Percentiles rank a stretch among this genome's conserved stretches.
Evolutionary conservation across 1,140 invertebrate genomes (phyloP).

Genomic region (Phenacoccus solenopsis): DNA sequence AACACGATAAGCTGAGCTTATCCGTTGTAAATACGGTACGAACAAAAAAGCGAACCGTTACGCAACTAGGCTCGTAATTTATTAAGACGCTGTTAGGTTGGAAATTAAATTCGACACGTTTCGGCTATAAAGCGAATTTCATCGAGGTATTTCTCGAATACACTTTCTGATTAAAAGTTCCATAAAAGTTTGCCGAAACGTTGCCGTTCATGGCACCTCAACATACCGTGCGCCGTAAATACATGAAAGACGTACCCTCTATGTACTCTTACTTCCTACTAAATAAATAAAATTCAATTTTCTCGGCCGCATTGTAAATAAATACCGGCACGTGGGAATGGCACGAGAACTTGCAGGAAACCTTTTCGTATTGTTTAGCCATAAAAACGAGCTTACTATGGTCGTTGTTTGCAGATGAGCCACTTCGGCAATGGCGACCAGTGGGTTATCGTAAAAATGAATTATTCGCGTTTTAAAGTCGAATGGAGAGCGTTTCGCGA

Average conservation of each 20-base stretch:
- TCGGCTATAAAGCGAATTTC: slow-evolving; percentile 1
- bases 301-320: not conserved
- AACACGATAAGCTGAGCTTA: too few relatives aligned
- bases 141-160: not conserved
- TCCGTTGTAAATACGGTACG: too few relatives aligned
- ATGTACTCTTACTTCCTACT: not conserved
- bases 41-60: too few relatives aligned
- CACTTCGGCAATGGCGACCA: too few relatives aligned
- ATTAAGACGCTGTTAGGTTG: not conserved
- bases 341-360: not conserved
- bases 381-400: too few relatives aligned
- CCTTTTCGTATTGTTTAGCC: too few relatives aligned
- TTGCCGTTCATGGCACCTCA: not conserved
- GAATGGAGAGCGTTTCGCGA: too few relatives aligned
- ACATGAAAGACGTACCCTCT: not conserved
- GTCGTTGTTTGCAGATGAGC: too few relatives aligned
- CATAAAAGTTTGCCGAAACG: not conserved
- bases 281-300: not conserved
- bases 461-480: too few relatives aligned
- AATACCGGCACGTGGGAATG: not conserved
- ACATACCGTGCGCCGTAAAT: too few relatives aligned
- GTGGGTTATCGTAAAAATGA: too few relatives aligned
- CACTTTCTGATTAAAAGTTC: not conserved
- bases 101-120: not conserved
- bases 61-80: too few relatives aligned